Conservation (phyloP, 2,888 invertebrate species). For the Ophioninae sp. region DNA sequence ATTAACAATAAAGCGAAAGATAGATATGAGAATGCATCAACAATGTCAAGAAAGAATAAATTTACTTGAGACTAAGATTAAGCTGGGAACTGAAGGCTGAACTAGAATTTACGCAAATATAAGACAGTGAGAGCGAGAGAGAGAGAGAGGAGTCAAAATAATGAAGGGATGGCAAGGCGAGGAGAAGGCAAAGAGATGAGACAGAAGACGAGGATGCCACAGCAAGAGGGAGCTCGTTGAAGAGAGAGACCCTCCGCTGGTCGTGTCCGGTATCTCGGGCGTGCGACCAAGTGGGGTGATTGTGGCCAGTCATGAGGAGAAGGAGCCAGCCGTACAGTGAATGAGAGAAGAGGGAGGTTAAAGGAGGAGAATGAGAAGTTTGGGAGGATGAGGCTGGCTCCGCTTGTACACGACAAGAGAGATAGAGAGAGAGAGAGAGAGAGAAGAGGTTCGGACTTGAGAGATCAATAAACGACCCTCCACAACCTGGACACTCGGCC, state of each 20-base stretch:
- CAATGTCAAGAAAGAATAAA: too few species aligned
- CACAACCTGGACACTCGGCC: constrained; percentile 78
- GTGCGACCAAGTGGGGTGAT: constrained; percentile 76
- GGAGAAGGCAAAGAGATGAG: constrained; percentile 55
- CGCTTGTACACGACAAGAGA: constrained; percentile 75
- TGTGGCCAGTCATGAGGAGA: constrained; percentile 78
- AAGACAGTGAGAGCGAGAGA: constrained; percentile 62
- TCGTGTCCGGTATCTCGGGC: constrained; percentile 79
- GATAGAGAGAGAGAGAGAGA: constrained; percentile 32
- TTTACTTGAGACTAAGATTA: too few species aligned
- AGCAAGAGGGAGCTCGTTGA: constrained; percentile 30
- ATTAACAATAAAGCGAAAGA: too few species aligned
- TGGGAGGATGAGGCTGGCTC: constrained; percentile 73
- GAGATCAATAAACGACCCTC: constrained; percentile 82
- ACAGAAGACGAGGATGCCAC: constrained; percentile 27
- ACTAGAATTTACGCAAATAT: too few species aligned
- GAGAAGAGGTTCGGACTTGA: constrained; percentile 79
- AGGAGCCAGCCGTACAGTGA: constrained; percentile 53
- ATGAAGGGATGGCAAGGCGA: constrained; percentile 4
- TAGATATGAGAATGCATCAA: too few species aligned
- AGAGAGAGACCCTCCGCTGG: constrained; percentile 63
- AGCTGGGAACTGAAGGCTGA: too few species aligned
- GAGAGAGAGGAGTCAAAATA: constrained; percentile 47
- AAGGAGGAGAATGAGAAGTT: constrained; percentile 69
- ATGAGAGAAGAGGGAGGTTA: constrained; percentile 60